Base-by-base conservation (phyloP, 2,888 invertebrate species). In the Caenorhabditis sp. region DNA sequence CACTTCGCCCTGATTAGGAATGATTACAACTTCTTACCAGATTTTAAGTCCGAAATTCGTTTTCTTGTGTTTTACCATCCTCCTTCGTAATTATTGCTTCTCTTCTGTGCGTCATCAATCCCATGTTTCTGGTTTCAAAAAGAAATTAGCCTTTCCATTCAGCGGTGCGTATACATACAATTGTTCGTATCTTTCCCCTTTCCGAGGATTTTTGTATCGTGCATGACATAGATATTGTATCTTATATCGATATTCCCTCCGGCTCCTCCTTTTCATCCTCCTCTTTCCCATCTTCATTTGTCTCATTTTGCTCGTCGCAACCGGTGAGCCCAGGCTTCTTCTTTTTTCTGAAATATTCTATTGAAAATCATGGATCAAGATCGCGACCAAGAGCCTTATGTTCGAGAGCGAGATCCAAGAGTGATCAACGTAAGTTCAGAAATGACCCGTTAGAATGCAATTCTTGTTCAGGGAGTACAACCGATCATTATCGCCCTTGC, bases 401-500 rank as follows among this genome's bases (percentile, higher is more conserved):
- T n/a, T n/a, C n/a, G n/a, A n/a, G n/a, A n/a, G n/a, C n/a, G n/a
- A n/a, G n/a, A n/a, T n/a, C n/a, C n/a, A n/a, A n/a, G n/a, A n/a
- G n/a, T n/a, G 15, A 24, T 48, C 13, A 43, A 59, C 7, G 59
- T 59, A 26, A 59, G 46, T 26, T 22, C 22, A 37, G n/a, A 35
- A 35, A 24, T n/a, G n/a, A n/a, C n/a, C n/a, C n/a, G n/a, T n/a
- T n/a, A n/a, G n/a, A n/a, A n/a, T n/a, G n/a, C n/a, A 24, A 8
- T 15, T 13, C 15, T 3, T 8, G 45, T 59, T 7, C 59, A 59
- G 59, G 59, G 59, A 9, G 30, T 59, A 1, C 59, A 46, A 26
- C 59, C 59, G 15, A 32, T 45, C 15, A 24, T 59, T 9, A n/a
- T 37, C 7, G 59, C 59, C 5, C 15, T 59, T 22, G 46, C 46